Evolutionary conservation across 2,797 vertebrate genomes (phyloP).

Genomic region (Anabas testudineus): DNA sequence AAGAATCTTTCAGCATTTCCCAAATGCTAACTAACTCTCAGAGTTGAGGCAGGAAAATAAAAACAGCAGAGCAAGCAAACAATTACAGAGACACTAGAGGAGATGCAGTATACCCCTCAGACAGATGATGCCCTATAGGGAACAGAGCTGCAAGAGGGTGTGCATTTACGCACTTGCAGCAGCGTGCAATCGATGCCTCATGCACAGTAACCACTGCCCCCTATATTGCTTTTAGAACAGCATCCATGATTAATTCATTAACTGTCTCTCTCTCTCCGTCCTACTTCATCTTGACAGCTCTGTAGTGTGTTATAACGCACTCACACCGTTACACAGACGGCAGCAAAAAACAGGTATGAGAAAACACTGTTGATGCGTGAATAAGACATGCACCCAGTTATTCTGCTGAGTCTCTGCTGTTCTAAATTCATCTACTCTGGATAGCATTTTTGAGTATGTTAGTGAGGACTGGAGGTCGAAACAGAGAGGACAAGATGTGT

Average conservation of each 20-base stretch:
- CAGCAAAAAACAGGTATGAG: neutral
- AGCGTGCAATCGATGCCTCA: slow-evolving; percentile 74
- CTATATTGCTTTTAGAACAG: slow-evolving; percentile 65
- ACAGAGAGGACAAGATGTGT: neutral
- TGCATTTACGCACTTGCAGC: too few species aligned
- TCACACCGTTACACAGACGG: slow-evolving; percentile 1
- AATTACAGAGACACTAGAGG: neutral
- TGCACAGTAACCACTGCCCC: slow-evolving; percentile 46
- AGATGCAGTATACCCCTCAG: neutral
- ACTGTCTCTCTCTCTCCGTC: slow-evolving; percentile 33
- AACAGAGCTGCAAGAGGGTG: slow-evolving; percentile 19
- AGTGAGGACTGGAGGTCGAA: neutral
- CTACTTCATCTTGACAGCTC: slow-evolving; percentile 43
- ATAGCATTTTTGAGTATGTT: neutral
- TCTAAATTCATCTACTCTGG: neutral
- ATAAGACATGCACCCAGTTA: neutral
- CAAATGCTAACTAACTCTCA: slow-evolving; percentile 2
- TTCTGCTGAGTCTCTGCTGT: neutral
- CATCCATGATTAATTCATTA: slow-evolving; percentile 80
- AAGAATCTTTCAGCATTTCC: slow-evolving; percentile 8
- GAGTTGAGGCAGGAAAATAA: neutral
- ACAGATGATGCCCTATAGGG: slow-evolving; percentile 40
- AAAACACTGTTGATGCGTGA: neutral
- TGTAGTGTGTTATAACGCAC: slow-evolving; percentile 17
- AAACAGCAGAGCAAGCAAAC: neutral